These are phyloP conservation scores for Nothocercus julius DNA, from an alignment of 2,113 vertebrate genomes.

Conservation along the genomic window DNA sequence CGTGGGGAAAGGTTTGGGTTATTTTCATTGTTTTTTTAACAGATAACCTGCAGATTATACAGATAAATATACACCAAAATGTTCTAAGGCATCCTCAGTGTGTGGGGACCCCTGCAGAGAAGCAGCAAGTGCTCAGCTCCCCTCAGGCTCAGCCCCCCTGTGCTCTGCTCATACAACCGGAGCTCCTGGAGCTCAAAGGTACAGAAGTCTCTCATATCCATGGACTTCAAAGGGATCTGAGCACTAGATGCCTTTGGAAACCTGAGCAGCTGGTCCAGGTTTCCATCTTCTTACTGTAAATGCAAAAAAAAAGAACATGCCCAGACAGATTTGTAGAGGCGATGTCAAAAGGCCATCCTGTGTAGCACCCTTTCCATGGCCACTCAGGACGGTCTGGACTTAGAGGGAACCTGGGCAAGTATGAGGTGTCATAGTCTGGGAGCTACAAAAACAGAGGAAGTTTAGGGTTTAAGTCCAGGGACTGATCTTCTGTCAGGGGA, in stretches of 20 bases:
- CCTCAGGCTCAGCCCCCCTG: background rate
- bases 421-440: accelerated
- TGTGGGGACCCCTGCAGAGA: background rate
- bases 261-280: background rate
- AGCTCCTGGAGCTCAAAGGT: background rate
- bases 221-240: background rate
- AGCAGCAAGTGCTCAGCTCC: background rate
- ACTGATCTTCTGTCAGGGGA: background rate
- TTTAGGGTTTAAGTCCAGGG: background rate
- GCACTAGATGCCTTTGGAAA: background rate
- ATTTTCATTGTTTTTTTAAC: background rate
- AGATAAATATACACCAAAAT: background rate
- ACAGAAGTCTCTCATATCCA: background rate
- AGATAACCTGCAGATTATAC: background rate
- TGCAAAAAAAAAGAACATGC: background rate
- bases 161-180: background rate
- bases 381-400: background rate
- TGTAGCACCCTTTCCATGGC: accelerated
- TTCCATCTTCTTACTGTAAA: background rate
- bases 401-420: background rate
- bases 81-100: background rate
- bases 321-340: background rate
- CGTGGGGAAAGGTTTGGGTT: background rate
- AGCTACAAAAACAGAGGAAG: background rate
- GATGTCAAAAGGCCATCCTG: background rate